Evolutionary conservation across 2,113 vertebrate species (phyloP), one percentile per base, ranked within the genome.

Genomic region (Ginglymostoma cirratum): DNA sequence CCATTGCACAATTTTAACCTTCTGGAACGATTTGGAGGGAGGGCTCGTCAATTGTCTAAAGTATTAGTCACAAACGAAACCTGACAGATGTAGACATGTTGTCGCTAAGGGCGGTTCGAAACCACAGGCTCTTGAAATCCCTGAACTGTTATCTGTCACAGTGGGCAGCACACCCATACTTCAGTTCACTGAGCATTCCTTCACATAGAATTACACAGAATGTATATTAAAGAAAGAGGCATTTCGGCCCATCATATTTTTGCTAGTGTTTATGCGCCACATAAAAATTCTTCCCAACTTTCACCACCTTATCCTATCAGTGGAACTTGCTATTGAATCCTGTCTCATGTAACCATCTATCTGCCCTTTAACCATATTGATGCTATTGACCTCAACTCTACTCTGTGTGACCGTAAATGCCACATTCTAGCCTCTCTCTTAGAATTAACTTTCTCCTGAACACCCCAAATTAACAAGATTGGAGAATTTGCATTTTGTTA

Each of bases 11-110:
- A 95, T 95, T 95, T 95, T 72, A 19, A 66, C 15, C 61, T 67
- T 93, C 17, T 93, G 61, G 89, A 67, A 93, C 55, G 1, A n/a
- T 93, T 93, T 67, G 89, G 89, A 93, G 89, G 89, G 61, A 93
- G 61, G 89, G n/a, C 89, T 67, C 42, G 10, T 95, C 67, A 95
- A 67, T 70, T 76, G 34, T 45, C 94, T 70, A 34, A 95, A 34
- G 69, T 42, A 48, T 95, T 70, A 95, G 94, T 95, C 94, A 95
- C 69, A 48, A 45, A 72, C 67, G 94, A 95, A 95, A 95, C 94
- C 69, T 76, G 94, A 95, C 94, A 48, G 66, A 95, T 52, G 5
- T 45, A 72, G 69, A 95, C 94, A 72, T 95, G 94, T 52, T 95
- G 45, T 48, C 45, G 94, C 27, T 72, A 34, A 19, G 94, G 94